Percentiles rank a stretch among this genome's conserved stretches.
Conservation (phyloP, 2,797 vertebrate genomes). For the Lithobates pipiens region DNA sequence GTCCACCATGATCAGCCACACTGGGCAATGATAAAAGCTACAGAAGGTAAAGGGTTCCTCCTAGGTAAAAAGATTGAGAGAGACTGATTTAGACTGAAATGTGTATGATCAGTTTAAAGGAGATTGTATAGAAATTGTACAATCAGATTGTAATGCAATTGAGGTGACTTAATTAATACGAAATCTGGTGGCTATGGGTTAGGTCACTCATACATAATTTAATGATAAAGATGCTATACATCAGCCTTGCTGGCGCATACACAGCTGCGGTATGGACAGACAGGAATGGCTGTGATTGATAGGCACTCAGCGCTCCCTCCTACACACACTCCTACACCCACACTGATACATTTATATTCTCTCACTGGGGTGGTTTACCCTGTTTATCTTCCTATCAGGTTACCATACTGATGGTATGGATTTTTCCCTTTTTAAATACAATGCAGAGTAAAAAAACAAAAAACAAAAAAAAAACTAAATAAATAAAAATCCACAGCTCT, state of each 20-base stretch:
- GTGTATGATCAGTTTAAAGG: no score
- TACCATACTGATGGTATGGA: slow-evolving; percentile 66
- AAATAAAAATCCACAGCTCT: slow-evolving; percentile 59
- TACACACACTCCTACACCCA: neutral
- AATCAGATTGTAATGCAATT: no score
- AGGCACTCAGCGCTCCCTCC: slow-evolving; percentile 34
- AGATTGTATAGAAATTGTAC: no score
- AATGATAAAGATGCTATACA: neutral
- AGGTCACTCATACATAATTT: no score
- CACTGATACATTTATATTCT: neutral
- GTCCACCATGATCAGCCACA: no score
- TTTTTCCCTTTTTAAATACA: slow-evolving; percentile 67
- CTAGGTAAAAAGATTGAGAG: no score
- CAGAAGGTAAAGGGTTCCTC: no score
- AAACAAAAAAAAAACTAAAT: slow-evolving; percentile 1
- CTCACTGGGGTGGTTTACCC: slow-evolving; percentile 19
- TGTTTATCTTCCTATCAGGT: slow-evolving; percentile 64
- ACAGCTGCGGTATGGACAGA: neutral
- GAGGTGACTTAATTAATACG: no score
- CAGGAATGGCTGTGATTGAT: slow-evolving; percentile 6
- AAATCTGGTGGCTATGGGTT: no score
- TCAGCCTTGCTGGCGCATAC: neutral
- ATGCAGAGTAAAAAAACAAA: slow-evolving; percentile 4
- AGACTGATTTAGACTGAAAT: no score
- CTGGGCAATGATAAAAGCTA: no score